Conservation (phyloP, 2,888 invertebrate species). For the Carterocephalus palaemon region DNA sequence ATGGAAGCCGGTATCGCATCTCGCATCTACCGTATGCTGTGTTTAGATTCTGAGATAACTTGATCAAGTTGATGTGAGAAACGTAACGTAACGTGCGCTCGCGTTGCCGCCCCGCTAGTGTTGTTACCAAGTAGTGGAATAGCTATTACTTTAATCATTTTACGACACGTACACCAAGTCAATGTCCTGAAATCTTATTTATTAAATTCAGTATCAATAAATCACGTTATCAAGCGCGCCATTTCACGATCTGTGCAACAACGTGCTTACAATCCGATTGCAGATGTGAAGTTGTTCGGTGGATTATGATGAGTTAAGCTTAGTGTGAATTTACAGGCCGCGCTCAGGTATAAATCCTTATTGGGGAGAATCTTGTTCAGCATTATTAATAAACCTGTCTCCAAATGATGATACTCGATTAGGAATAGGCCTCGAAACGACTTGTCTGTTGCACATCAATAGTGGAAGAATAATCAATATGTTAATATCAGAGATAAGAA, state of each 20-base stretch:
- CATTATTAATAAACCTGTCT: neutral
- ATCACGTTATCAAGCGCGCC: constrained; percentile 34
- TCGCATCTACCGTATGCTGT: constrained; percentile 64
- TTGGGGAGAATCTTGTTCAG: constrained; percentile 11
- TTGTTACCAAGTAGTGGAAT: constrained; percentile 39
- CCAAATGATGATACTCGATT: constrained; percentile 2
- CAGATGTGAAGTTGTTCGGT: constrained; percentile 4
- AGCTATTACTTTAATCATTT: constrained; percentile 36
- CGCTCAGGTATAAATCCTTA: constrained; percentile 1
- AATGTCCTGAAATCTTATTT: constrained; percentile 19
- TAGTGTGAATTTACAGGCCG: constrained; percentile 4
- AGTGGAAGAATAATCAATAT: constrained; percentile 72
- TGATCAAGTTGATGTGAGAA: constrained; percentile 61
- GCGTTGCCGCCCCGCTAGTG: constrained; percentile 39
- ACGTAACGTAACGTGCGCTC: constrained; percentile 37
- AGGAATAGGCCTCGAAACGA: constrained; percentile 6
- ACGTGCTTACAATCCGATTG: constrained; percentile 33
- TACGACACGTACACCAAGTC: constrained; percentile 18
- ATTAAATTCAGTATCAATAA: constrained; percentile 21
- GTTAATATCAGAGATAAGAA: constrained; percentile 73
- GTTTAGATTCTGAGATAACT: constrained; percentile 70
- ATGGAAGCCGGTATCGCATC: constrained; percentile 58
- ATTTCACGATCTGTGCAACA: constrained; percentile 50
- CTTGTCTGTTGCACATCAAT: constrained; percentile 65
- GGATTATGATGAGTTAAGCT: constrained; percentile 7